phyloP scores from a whole-genome alignment of 1,140 invertebrate genomes.

The Yoshiicerus persimilis region DNA sequence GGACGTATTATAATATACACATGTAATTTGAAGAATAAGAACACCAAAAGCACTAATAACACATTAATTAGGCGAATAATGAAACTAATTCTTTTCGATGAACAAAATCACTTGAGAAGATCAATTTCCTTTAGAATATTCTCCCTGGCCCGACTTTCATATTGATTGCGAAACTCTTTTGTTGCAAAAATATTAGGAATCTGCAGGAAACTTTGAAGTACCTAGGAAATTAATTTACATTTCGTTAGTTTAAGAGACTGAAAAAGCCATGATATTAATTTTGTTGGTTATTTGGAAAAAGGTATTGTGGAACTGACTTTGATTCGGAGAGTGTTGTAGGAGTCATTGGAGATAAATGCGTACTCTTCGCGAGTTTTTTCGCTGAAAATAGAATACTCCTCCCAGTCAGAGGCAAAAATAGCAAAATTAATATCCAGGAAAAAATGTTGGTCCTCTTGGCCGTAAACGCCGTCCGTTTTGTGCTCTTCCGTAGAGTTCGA shows the following conservation, averaged over 20 bases:
- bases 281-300: too few species aligned
- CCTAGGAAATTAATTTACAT: slow-evolving; percentile 53
- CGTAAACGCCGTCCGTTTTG: slow-evolving; percentile 59
- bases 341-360: slow-evolving; percentile 59
- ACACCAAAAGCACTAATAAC: too few species aligned
- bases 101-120: not conserved
- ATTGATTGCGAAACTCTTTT: slow-evolving; percentile 62
- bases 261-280: too few species aligned
- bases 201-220: slow-evolving; percentile 64
- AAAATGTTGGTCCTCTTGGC: slow-evolving; percentile 64
- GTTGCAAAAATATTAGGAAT: slow-evolving; percentile 70
- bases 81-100: too few species aligned
- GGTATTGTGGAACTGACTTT: slow-evolving; percentile 62
- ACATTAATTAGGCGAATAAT: too few species aligned
- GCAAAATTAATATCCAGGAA: slow-evolving; percentile 66
- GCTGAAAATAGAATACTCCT: slow-evolving; percentile 60
- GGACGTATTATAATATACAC: too few species aligned
- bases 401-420: slow-evolving; percentile 56
- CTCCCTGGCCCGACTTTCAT: slow-evolving; percentile 62
- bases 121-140: slow-evolving; percentile 64
- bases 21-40: too few species aligned
- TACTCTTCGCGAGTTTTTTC: slow-evolving; percentile 62
- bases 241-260: slow-evolving; percentile 21
- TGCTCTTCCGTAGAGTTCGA: slow-evolving; percentile 65
- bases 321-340: slow-evolving; percentile 61